Conservation (phyloP, 1,140 invertebrate genomes). For the Archegozetes longisetosus region DNA sequence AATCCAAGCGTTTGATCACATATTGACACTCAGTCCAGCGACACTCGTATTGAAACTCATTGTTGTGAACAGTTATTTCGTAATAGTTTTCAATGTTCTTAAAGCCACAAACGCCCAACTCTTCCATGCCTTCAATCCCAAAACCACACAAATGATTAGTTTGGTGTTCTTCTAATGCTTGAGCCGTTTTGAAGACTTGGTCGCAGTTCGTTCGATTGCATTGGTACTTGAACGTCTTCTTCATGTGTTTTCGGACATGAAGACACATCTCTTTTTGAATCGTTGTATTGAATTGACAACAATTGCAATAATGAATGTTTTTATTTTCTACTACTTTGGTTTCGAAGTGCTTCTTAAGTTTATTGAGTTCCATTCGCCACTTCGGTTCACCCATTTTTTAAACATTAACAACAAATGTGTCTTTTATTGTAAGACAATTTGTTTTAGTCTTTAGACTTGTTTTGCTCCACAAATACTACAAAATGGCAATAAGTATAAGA, state of each 20-base stretch:
- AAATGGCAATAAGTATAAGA: too few relatives aligned
- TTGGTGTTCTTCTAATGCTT: not conserved
- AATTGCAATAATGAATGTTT: not conserved
- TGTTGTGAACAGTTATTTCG: not conserved
- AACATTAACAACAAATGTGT: too few relatives aligned
- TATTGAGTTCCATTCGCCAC: too few relatives aligned
- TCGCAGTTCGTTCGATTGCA: not conserved
- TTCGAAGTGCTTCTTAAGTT: not conserved
- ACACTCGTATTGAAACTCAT: not conserved
- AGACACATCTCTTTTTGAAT: not conserved
- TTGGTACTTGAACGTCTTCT: not conserved
- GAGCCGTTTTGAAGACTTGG: not conserved
- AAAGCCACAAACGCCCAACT: not conserved
- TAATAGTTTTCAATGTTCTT: not conserved
- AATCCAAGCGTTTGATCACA: not conserved
- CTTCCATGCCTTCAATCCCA: not conserved
- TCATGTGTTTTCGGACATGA: not conserved
- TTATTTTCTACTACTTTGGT: not conserved
- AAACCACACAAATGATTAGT: not conserved
- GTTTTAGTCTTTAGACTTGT: too few relatives aligned
- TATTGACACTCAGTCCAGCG: not conserved
- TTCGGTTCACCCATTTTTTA: too few relatives aligned
- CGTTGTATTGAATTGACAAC: not conserved
- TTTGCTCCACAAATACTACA: too few relatives aligned
- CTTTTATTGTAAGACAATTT: too few relatives aligned